Conservation (phyloP, 2,888 invertebrate species). For the Diabrotica balteata region DNA sequence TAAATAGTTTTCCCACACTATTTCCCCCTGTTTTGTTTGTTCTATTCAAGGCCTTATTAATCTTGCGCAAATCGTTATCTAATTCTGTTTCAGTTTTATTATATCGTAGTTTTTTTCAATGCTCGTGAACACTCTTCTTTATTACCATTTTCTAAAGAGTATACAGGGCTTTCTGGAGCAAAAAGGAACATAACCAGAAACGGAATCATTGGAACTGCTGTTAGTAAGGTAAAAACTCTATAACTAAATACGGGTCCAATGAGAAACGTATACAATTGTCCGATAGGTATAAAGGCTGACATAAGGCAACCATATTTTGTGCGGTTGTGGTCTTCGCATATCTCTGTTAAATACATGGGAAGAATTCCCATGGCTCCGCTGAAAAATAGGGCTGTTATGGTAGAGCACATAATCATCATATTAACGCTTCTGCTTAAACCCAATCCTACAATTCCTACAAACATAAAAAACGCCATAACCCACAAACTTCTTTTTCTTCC, state of each 20-base stretch:
- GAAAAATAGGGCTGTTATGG: neutral
- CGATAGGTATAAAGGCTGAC: conserved; percentile 7
- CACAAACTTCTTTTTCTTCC: conserved; percentile 16
- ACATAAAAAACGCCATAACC: conserved; percentile 5
- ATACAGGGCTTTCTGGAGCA: conserved; percentile 15
- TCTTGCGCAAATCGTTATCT: conserved; percentile 11
- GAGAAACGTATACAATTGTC: conserved; percentile 5
- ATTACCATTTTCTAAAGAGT: conserved; percentile 7
- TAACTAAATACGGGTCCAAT: conserved; percentile 13
- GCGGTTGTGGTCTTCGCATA: conserved; percentile 19
- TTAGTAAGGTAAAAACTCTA: conserved; percentile 11
- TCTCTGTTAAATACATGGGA: conserved; percentile 16
- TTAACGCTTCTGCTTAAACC: conserved; percentile 7
- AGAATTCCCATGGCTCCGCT: conserved; percentile 6
- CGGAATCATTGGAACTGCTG: conserved; percentile 8
- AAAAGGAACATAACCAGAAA: conserved; percentile 6
- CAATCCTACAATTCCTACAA: conserved; percentile 6
- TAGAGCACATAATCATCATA: neutral
- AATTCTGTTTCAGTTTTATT: conserved; percentile 13
- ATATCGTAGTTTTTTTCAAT: conserved; percentile 6
- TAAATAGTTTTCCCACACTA: neutral
- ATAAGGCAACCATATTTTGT: conserved; percentile 18
- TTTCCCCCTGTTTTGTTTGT: conserved; percentile 1
- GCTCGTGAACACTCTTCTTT: conserved; percentile 7
- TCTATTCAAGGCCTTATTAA: conserved; percentile 32